Conservation (phyloP, 2,113 vertebrate species). For the Rattus rattus region DNA sequence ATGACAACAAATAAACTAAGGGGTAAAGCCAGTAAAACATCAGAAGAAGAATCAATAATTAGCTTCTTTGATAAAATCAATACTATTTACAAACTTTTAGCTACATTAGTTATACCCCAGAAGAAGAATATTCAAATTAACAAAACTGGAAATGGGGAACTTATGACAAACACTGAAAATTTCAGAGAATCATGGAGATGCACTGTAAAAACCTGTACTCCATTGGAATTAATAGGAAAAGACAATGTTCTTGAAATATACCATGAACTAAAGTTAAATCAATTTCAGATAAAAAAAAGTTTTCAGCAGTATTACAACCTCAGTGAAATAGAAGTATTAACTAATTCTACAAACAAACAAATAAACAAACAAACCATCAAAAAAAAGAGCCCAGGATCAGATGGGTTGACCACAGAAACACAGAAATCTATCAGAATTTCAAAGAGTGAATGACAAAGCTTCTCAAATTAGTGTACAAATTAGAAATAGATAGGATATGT, state of each 20-base stretch:
- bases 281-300: background rate
- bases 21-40: background rate
- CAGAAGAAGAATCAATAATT: background rate
- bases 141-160: background rate
- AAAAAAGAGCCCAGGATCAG: background rate
- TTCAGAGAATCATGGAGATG: background rate
- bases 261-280: background rate
- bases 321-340: background rate
- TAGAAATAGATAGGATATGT: background rate
- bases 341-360: background rate
- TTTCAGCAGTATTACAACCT: background rate
- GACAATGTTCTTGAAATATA: background rate
- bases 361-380: no score
- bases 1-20: background rate
- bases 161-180: background rate
- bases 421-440: background rate
- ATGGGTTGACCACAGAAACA: background rate
- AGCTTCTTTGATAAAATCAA: background rate
- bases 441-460: background rate
- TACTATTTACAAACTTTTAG: background rate
- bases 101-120: background rate
- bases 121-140: background rate
- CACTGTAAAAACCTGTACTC: background rate
- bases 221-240: background rate
- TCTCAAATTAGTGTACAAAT: background rate